Percentiles rank a stretch among this genome's conserved stretches.
Conservation (phyloP, 2,888 invertebrate genomes). For the Euplagia quadripunctaria region DNA sequence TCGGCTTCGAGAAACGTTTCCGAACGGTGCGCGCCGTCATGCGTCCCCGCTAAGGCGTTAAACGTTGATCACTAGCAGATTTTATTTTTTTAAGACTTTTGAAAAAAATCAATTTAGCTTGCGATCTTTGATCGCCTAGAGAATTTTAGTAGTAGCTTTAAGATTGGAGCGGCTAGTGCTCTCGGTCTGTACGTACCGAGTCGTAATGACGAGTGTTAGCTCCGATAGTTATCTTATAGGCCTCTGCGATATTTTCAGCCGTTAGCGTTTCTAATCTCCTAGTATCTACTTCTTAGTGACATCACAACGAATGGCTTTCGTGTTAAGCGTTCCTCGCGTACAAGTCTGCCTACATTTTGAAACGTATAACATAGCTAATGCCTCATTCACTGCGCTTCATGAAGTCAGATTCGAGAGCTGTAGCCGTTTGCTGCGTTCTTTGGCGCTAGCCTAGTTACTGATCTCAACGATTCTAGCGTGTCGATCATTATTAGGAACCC, state of each 20-base stretch:
- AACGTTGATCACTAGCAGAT: slow-evolving; percentile 83
- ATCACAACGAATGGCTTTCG: slow-evolving; percentile 70
- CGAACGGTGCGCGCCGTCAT: slow-evolving; percentile 93
- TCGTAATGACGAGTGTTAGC: slow-evolving; percentile 44
- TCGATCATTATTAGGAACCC: slow-evolving; percentile 63
- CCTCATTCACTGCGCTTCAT: slow-evolving; percentile 60
- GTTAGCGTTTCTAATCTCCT: slow-evolving; percentile 67
- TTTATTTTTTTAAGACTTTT: slow-evolving; percentile 88
- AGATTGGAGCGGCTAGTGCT: slow-evolving; percentile 81
- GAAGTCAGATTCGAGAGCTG: slow-evolving; percentile 71
- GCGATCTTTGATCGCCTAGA: slow-evolving; percentile 85
- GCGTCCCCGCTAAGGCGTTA: slow-evolving; percentile 83
- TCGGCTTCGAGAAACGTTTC: slow-evolving; percentile 93
- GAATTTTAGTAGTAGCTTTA: slow-evolving; percentile 85
- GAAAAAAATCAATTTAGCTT: slow-evolving; percentile 84
- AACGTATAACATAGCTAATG: slow-evolving; percentile 58
- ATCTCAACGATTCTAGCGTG: slow-evolving; percentile 73
- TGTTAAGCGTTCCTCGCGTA: slow-evolving; percentile 44
- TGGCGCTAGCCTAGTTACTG: slow-evolving; percentile 75
- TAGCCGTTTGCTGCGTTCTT: slow-evolving; percentile 74
- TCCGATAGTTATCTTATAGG: slow-evolving; percentile 50
- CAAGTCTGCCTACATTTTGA: slow-evolving; percentile 60
- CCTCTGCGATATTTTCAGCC: slow-evolving; percentile 63
- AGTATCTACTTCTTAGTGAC: slow-evolving; percentile 61
- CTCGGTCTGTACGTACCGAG: slow-evolving; percentile 68